Percentiles rank a stretch among this genome's conserved stretches.
phyloP scores from a whole-genome alignment of 2,113 vertebrate species.

The Toxostoma redivivum region DNA sequence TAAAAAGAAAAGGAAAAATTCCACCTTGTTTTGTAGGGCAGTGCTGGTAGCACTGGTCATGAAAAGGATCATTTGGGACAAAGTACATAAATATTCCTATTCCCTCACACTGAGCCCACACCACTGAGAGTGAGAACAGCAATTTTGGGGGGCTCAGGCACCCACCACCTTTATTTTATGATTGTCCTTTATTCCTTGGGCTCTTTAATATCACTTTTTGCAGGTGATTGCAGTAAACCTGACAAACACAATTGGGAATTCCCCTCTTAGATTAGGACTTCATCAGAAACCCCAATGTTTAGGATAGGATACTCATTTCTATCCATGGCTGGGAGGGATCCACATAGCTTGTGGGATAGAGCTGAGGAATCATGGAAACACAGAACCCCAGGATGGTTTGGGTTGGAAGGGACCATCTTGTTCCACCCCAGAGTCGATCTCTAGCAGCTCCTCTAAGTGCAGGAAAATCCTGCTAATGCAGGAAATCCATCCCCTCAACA shows the following conservation, averaged over 20 bases:
- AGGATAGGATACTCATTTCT: neutral
- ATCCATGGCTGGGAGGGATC: accelerated
- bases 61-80: neutral
- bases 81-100: neutral
- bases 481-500: neutral
- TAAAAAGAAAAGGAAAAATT: neutral
- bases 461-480: neutral
- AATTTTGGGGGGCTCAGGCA: neutral
- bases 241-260: neutral
- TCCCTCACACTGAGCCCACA: accelerated
- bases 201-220: neutral
- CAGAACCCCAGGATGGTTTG: neutral
- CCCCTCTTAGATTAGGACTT: neutral
- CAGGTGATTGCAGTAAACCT: neutral
- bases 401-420: neutral
- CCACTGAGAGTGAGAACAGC: accelerated
- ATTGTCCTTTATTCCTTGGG: neutral
- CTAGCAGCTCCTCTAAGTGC: accelerated
- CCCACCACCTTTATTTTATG: neutral
- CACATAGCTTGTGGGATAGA: neutral
- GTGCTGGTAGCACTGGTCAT: neutral
- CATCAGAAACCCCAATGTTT: neutral
- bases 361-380: neutral
- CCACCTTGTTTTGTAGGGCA: neutral
- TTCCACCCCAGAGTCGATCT: accelerated